Evolutionary conservation across 2,888 invertebrate genomes (phyloP), one percentile per base, ranked within the genome.

Genomic region (Catocala fraxini): DNA sequence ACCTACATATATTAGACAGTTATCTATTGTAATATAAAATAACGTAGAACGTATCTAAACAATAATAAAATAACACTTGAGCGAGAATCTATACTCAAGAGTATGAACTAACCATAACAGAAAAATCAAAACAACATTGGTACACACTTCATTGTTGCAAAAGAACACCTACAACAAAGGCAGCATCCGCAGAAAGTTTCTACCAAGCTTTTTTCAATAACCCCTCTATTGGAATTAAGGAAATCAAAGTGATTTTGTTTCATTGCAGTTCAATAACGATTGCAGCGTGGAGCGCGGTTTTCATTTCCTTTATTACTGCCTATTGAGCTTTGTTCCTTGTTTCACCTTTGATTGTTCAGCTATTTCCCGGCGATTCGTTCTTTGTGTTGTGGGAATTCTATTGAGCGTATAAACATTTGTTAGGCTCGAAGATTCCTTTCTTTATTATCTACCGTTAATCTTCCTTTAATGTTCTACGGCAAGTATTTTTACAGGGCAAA

Each of bases 301-400:
- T 74, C 66, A 73, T 77, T 80, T 79, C 77, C 77, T 79, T 75
- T 73, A 65, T 74, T 73, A 73, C 53, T 52, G 60, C 57, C 42
- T 65, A 59, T 57, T 68, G 56, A 59, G 51, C 55, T 65, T 71
- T 55, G 67, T 77, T 62, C 63, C 59, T 70, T 63, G 60, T 68
- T 71, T 62, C 58, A 63, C 62, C 63, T 68, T 58, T 43, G 65
- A 68, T 65, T 65, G 66, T 65, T 68, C 68, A 65, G 60, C 55
- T 63, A 56, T 62, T 69, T 49, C 46, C 9, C n/a, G 13, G 10
- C 10, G 41, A 46, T 48, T 51, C 35, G 15, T 52, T 64, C 65
- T 72, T 63, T 64, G 55, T 62, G 53, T 34, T 42, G 33, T 55
- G 34, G 43, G 13, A 63, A 59, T 71, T 43, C 51, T 48, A 55